Evolutionary conservation across 2,797 vertebrate genomes (phyloP), one percentile per base, ranked within the genome.

Genomic region (Harpagifer antarcticus): DNA sequence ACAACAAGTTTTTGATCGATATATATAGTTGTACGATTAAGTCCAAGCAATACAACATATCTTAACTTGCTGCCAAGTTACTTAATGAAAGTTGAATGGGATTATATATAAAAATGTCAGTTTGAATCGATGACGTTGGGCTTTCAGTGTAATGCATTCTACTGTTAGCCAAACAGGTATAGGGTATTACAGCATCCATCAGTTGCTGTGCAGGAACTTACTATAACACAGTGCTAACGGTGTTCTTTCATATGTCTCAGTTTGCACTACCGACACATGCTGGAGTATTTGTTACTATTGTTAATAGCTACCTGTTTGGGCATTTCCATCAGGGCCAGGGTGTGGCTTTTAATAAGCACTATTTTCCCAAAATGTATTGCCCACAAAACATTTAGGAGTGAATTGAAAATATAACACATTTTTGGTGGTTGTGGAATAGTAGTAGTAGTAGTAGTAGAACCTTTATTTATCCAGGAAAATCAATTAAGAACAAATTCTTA

Each of bases 121-220:
- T 20, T 72, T 74, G 52, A 66, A 72, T 40, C 4, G 8, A 65
- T 67, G 47, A 44, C 5, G 0, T 20, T 43, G 19, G 20, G 56
- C 50, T 23, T 78, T 81, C 61, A 64, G 60, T 52, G 60, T 75
- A 68, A 65, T 66, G n/a, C 47, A 45, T 61, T 52, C 67, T 59
- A 50, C 76, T 70, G 48, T 61, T 70, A 57, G 27, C 23, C 17
- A 37, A 49, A 66, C 40, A 54, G 45, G 44, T 64, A 20, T 47
- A 9, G 12, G 27, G 4, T 55, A 19, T 52, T 61, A 44, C 45
- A 40, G 33, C 55, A 66, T 69, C 16, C 58, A 68, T 79, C 61
- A 67, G n/a, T 48, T 74, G 12, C 31, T 65, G 23, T 47, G 11
- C 14, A 40, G 42, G 9, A 37, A 65, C 33, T 77, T 42, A 56